Base-by-base conservation (phyloP, 2,113 vertebrate species). In the Perca flavescens region DNA sequence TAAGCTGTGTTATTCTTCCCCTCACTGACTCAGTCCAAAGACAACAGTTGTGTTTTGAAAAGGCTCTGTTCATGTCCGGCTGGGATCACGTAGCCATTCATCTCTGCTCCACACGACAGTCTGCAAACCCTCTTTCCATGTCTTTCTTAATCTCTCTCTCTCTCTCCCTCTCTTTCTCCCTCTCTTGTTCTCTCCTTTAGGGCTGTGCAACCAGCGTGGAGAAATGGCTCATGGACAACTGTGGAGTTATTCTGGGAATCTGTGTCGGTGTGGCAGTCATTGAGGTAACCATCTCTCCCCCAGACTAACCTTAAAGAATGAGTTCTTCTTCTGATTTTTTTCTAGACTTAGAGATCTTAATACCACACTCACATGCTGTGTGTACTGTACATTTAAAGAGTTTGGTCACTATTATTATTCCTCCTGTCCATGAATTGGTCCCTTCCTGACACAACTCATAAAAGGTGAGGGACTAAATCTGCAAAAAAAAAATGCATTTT, bases 181-280 rank as follows among this genome's bases (percentile, higher is more conserved):
- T 64, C 43, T 72, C 57, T 74, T 49, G 34, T 61, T 85, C 52
- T 80, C 31, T 85, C 81, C 25, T 85, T 19, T 43, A 99, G 98
- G 97, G 97, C 17, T 99, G 98, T 84, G 88, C 93, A 83, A 53
- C 88, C 77, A 96, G 84, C 71, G 96, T 97, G 83, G 95, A 98
- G 92, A 86, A 77, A 17, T 99, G 98, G 97, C 79, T 99, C 53
- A 78, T 95, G 87, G 95, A 96, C 46, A 98, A 98, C 89, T 95
- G 95, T 77, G 97, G 96, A 74, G 75, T 97, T 89, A 97, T 99
- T 94, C 93, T 99, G 58, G 97, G 97, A 40, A 95, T 97, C 83
- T 97, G 96, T 70, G 90, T 94, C 0, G 96, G 94, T 56, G 95
- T 99, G 52, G 97, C 96, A 15, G 94, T 97, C 47, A 84, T 97